Evolutionary conservation across 2,113 vertebrate species (phyloP).

Genomic region (Scopus umbretta): DNA sequence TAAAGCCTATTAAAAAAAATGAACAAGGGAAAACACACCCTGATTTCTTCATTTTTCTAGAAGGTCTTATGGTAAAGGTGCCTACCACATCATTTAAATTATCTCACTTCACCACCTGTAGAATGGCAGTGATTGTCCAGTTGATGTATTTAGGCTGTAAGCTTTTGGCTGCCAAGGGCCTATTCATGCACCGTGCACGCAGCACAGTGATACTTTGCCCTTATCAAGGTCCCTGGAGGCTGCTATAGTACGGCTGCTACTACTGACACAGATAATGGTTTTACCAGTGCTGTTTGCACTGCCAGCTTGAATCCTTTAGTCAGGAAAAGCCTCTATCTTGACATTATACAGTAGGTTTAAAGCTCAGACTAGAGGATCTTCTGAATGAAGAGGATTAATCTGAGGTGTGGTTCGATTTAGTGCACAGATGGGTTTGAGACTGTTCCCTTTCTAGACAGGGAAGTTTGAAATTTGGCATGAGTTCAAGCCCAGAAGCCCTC

Average conservation of each 20-base stretch:
- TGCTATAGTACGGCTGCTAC: background rate
- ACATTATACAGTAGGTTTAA: background rate
- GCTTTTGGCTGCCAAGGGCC: background rate
- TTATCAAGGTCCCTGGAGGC: background rate
- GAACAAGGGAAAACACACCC: background rate
- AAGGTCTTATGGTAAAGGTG: background rate
- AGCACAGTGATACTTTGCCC: background rate
- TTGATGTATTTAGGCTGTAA: background rate
- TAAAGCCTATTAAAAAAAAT: background rate
- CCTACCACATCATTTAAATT: background rate
- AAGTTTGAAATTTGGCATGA: background rate
- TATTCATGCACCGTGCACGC: accelerated
- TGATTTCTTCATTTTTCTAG: background rate
- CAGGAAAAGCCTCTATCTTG: background rate
- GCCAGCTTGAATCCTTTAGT: background rate
- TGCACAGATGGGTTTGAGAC: background rate
- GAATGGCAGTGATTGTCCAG: background rate
- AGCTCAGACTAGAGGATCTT: background rate
- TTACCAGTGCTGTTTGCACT: background rate
- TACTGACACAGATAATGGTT: background rate
- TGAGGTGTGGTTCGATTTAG: background rate
- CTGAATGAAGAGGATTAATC: background rate
- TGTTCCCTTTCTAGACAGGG: background rate
- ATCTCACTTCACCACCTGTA: background rate
- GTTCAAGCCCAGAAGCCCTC: background rate